These are phyloP conservation scores for Mungos mungo DNA, from an alignment of 2,113 vertebrate species.

Conservation along the genomic window DNA sequence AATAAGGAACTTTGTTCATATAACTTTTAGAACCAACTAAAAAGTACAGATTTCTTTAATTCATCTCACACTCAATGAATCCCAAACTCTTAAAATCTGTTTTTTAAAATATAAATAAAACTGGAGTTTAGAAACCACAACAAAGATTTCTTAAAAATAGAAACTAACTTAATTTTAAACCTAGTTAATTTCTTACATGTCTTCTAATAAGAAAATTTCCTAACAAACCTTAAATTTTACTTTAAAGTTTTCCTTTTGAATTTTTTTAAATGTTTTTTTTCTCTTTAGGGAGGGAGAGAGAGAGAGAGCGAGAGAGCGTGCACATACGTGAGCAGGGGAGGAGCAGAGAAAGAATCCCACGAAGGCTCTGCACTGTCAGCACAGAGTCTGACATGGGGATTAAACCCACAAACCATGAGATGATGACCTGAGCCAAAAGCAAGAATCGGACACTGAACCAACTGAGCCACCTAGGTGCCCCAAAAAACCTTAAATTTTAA, in stretches of 20 bases:
- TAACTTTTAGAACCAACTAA: neutral
- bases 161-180: conserved; percentile 37
- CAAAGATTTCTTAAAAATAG: neutral
- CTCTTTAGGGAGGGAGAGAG: too few species aligned
- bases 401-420: too few species aligned
- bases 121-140: neutral
- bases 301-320: too few species aligned
- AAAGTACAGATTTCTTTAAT: neutral
- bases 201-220: neutral
- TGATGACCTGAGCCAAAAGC: too few species aligned
- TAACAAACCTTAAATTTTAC: neutral
- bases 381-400: too few species aligned
- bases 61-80: neutral
- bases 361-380: too few species aligned
- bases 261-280: too few species aligned
- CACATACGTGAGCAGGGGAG: too few species aligned
- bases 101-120: neutral
- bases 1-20: neutral
- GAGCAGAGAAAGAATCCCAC: too few species aligned
- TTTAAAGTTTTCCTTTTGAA: too few species aligned
- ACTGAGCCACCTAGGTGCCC: too few species aligned
- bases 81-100: neutral
- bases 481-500: neutral
- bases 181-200: neutral
- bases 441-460: too few species aligned